Conservation (phyloP, 2,888 invertebrate species). For the Agrotis segetum region DNA sequence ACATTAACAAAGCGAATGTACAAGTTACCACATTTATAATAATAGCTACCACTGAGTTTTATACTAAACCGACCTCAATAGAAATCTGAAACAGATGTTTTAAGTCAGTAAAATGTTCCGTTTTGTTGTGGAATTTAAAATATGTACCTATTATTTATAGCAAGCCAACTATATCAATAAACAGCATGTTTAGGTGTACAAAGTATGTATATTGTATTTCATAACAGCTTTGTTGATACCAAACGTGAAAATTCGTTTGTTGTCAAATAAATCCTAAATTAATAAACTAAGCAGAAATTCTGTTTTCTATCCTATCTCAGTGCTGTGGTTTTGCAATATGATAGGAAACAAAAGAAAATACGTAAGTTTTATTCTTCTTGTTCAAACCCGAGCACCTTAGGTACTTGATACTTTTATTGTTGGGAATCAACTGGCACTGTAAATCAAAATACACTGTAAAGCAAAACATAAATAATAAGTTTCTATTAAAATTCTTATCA, state of each 20-base stretch:
- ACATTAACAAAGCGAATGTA: too few species aligned
- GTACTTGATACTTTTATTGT: too few species aligned
- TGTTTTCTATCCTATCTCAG: background rate
- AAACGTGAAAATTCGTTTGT: background rate
- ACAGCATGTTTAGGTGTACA: background rate
- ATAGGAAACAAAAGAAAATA: too few species aligned
- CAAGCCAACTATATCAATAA: constrained; percentile 26
- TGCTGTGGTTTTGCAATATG: background rate
- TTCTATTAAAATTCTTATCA: background rate
- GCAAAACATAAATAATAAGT: background rate
- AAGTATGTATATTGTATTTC: background rate
- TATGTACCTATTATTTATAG: constrained; percentile 23
- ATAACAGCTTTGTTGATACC: background rate
- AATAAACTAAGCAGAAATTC: background rate
- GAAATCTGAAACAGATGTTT: constrained; percentile 36
- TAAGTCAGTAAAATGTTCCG: constrained; percentile 4
- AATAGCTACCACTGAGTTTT: background rate
- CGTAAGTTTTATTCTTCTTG: too few species aligned
- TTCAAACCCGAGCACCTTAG: too few species aligned
- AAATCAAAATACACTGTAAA: background rate
- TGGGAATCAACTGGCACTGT: background rate
- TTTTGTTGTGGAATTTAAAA: constrained; percentile 3
- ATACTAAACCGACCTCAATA: background rate
- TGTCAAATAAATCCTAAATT: background rate
- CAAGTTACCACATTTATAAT: too few species aligned